Evolutionary conservation across 92 coral and sea anemone species (phyloP), one percentile per base, ranked within the genome.

Genomic region (Phenganax subtilis): DNA sequence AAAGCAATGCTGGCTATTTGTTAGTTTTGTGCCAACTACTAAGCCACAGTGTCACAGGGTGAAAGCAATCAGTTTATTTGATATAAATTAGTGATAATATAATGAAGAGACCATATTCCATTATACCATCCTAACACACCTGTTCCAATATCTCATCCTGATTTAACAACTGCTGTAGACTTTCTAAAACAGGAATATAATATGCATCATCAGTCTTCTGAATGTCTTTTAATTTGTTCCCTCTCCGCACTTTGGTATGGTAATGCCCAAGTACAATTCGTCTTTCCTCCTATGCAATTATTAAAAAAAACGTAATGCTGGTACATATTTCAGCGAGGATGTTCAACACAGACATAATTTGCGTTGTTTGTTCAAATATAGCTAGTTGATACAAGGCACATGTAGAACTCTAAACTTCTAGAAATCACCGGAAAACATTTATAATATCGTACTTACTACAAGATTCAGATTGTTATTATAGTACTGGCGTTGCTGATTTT

Each of bases 381-480:
- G 47, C 47, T 37, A 37, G 47, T 37, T 37, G 47, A 37, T 37
- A 37, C 47, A 37, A 37, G 47, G 0, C 47, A 37, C 47, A 37
- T 37, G 47, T 37, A 37, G 1, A 37, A 37, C 47, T 37, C 47
- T 37, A 37, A 37, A 37, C 47, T 37, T 37, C 47, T 37, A 37
- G 47, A 37, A 37, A 37, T 37, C 0, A 37, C 47, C 0, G 47
- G 47, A 37, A 37, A 0, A 0, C 47, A 37, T 37, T 37, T 37
- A 37, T 37, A 37, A 6, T 59, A 15, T 14, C 20, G 3, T 59
- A 86, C 87, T 86, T 74, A 87, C 89, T 11, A 87, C 87, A 55
- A 87, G 81, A 54, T 76, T 72, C 27, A 87, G 78, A 9, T 87
- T 15, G 54, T 87, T 85, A 69, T 76, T 76, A 81, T 83, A 87